A percentile compares a stretch with the other conserved stretches of the same genome.
phyloP scores from a whole-genome alignment of 1,140 invertebrate species.

The Glossosoma conforme region DNA sequence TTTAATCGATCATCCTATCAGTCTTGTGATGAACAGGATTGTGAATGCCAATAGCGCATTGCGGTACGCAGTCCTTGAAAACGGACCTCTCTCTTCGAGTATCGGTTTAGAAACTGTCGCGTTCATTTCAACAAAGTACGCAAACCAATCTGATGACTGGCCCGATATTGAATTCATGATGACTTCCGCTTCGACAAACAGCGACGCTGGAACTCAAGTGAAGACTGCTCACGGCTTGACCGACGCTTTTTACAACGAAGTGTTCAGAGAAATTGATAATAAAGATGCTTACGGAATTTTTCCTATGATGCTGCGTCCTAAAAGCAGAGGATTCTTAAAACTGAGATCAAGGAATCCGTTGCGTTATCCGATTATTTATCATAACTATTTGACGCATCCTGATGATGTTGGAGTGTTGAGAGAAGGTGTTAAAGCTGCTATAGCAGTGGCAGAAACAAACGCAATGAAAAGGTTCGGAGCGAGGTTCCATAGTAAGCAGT shows the following conservation, averaged over 20 bases:
- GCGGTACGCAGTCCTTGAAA: conserved; percentile 69
- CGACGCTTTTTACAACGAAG: conserved; percentile 73
- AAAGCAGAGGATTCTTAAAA: conserved; percentile 74
- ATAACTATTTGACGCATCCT: conserved; percentile 82
- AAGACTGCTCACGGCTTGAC: conserved; percentile 73
- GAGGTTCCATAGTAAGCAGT: conserved; percentile 61
- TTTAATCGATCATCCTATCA: conserved; percentile 72
- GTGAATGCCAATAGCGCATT: conserved; percentile 73
- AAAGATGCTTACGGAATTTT: conserved; percentile 73
- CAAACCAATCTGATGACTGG: conserved; percentile 77
- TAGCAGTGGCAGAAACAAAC: conserved; percentile 71
- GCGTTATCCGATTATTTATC: conserved; percentile 79
- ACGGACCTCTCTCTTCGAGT: conserved; percentile 77
- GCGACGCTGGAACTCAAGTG: conserved; percentile 71
- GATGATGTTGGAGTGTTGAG: conserved; percentile 72
- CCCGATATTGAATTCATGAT: conserved; percentile 89
- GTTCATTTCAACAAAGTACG: conserved; percentile 83
- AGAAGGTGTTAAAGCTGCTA: conserved; percentile 78
- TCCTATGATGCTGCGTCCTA: conserved; percentile 82
- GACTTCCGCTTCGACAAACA: conserved; percentile 71
- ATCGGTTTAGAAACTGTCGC: conserved; percentile 79
- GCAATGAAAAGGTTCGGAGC: conserved; percentile 71
- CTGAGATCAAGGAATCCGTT: conserved; percentile 74
- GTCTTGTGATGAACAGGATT: conserved; percentile 67
- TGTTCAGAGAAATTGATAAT: conserved; percentile 63